Base-by-base conservation (phyloP, 2,113 vertebrate genomes). In the Myiagra hebetior region DNA sequence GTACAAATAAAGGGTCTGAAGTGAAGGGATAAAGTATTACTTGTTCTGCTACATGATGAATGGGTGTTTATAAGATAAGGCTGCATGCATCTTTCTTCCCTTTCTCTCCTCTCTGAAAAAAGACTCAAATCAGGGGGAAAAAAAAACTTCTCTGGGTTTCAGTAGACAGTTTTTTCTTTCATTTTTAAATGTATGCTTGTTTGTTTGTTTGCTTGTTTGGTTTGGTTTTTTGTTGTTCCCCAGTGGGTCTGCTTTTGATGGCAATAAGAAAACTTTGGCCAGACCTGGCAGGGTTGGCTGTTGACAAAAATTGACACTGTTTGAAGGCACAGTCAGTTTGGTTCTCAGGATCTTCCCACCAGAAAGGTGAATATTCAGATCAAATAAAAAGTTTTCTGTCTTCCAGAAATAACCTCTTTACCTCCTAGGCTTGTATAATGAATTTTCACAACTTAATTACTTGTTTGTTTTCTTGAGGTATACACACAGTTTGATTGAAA, bases 1-100 rank as follows among this genome's bases (percentile, higher is more conserved):
- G 81, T 47, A 83, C 87, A 96, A 95, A 85, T 62, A 65, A 9
- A 79, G 93, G 55, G 80, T 55, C 77, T 80, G 56, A 78, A 80
- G 80, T 52, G 76, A 85, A 76, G 44, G 53, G 76, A 62, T 91
- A 91, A 96, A 96, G 86, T 94, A 89, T 85, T 97, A 88, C 89
- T 91, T 94, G 49, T 88, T 97, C 92, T 97, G 85, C 72, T 91
- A 39, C 35, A 21, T 67, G 94, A 96, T 87, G 84, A 94, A 95
- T 42, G 73, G 52, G 50, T 74, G 37, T 63, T 96, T 93, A n/a
- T 87, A 83, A 83, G 73, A 85, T 50, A 84, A 86, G 28, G 31
- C 56, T 79, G 49, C 42, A 69, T 31, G 14, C 27, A 74, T 67
- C 63, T 73, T 91, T 89, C 70, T 74, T 82, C 31, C 12, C 42